Evolutionary conservation across 2,797 vertebrate genomes (phyloP).

Genomic region (Coccyzus lansbergi): DNA sequence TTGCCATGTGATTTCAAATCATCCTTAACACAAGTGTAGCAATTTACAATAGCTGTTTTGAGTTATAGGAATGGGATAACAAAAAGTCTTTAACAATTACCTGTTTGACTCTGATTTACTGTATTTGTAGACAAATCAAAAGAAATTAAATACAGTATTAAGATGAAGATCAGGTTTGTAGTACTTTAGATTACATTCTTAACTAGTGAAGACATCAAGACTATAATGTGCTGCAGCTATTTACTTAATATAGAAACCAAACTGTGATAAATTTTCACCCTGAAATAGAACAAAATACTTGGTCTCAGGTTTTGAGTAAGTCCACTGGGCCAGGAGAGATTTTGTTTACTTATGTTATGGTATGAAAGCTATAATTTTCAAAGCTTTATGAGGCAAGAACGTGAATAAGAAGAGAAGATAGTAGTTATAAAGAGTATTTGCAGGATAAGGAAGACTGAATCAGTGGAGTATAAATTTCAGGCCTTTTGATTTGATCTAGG

Average conservation of each 20-base stretch:
- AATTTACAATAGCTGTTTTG: neutral
- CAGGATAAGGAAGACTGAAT: neutral
- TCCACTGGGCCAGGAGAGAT: neutral
- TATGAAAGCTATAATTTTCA: neutral
- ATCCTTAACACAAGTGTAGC: neutral
- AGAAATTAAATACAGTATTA: neutral
- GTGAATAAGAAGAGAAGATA: neutral
- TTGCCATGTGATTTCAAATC: neutral
- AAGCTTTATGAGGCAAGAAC: neutral
- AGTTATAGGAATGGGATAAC: neutral
- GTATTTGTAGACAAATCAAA: neutral
- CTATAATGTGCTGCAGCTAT: neutral
- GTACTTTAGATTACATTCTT: neutral
- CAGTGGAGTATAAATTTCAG: neutral
- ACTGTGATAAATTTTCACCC: neutral
- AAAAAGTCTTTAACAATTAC: neutral
- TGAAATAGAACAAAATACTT: neutral
- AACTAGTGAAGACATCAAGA: neutral
- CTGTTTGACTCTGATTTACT: neutral
- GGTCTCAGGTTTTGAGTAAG: neutral
- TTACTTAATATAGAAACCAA: neutral
- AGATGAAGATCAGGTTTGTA: neutral
- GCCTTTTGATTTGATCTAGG: neutral
- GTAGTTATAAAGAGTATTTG: neutral
- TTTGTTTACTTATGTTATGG: neutral